A percentile compares a stretch with the other conserved stretches of the same genome.
phyloP scores from a whole-genome alignment of 2,797 vertebrate species.

The Diplodus puntazzo region DNA sequence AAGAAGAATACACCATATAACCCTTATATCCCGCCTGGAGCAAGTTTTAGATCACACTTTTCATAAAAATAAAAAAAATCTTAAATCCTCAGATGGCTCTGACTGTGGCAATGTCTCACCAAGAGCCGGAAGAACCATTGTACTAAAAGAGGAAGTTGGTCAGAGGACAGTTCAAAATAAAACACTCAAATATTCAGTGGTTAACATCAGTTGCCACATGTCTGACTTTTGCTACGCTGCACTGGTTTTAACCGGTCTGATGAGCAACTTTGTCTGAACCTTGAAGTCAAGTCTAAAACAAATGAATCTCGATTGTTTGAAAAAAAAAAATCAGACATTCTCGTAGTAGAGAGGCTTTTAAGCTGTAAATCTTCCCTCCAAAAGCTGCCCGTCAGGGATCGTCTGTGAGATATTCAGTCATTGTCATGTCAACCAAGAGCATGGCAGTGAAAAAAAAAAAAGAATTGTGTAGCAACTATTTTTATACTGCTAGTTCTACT shows the following conservation, averaged over 20 bases:
- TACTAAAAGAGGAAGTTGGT: constrained; percentile 9
- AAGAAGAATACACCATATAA: constrained; percentile 7
- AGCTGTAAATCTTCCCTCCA: constrained; percentile 48
- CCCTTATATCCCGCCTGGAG: neutral
- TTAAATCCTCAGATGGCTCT: neutral
- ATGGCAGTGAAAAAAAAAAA: constrained; percentile 57
- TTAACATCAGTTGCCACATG: constrained; percentile 1
- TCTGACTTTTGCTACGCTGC: constrained; percentile 20
- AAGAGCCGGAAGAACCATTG: neutral
- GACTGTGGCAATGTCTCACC: neutral
- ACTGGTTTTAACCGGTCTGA: constrained; percentile 15
- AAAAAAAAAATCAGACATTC: constrained; percentile 19
- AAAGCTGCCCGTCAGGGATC: constrained; percentile 53
- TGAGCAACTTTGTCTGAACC: neutral
- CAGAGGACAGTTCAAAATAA: constrained; percentile 16
- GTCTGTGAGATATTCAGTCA: constrained; percentile 54
- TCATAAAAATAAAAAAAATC: neutral
- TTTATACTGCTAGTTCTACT: constrained; percentile 78
- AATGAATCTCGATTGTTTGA: constrained; percentile 22
- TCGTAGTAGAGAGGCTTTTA: constrained; percentile 31
- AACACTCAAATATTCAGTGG: constrained; percentile 7
- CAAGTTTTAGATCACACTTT: constrained; percentile 8
- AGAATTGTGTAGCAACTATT: constrained; percentile 83
- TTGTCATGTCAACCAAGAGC: constrained; percentile 63
- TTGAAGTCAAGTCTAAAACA: constrained; percentile 6